Evolutionary conservation across 2,797 vertebrate genomes (phyloP).

Genomic region (Monodelphis domestica): DNA sequence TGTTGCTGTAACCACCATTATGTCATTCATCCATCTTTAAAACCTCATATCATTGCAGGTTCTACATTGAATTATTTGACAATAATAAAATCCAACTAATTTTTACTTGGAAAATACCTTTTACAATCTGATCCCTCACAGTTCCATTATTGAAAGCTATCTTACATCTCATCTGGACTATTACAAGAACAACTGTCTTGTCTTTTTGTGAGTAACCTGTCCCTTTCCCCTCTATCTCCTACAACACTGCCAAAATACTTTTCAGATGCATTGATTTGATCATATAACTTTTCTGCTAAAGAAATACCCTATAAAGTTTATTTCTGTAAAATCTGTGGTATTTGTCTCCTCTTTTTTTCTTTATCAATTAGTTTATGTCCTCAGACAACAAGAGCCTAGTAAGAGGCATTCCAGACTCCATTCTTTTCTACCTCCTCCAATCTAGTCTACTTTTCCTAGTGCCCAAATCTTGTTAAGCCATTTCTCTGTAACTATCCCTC

Average conservation of each 20-base stretch:
- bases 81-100: not conserved
- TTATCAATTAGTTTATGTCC: no score
- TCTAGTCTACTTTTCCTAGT: not conserved
- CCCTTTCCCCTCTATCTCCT: not conserved
- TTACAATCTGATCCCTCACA: not conserved
- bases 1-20: not conserved
- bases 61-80: not conserved
- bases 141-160: no score
- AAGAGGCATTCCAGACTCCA: not conserved
- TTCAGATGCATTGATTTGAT: not conserved
- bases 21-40: not conserved
- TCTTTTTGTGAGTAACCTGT: not conserved
- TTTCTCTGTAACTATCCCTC: not conserved
- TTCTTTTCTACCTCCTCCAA: not conserved
- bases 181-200: not conserved
- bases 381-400: no score
- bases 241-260: not conserved
- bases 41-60: not conserved
- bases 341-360: not conserved
- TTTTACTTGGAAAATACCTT: not conserved
- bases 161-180: not conserved
- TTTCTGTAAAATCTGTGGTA: not conserved
- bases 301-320: not conserved
- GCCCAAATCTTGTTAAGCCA: fast-evolving
- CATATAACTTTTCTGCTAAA: not conserved